Evolutionary conservation across 2,888 invertebrate genomes (phyloP).

Genomic region (Trichogramma evanescens): DNA sequence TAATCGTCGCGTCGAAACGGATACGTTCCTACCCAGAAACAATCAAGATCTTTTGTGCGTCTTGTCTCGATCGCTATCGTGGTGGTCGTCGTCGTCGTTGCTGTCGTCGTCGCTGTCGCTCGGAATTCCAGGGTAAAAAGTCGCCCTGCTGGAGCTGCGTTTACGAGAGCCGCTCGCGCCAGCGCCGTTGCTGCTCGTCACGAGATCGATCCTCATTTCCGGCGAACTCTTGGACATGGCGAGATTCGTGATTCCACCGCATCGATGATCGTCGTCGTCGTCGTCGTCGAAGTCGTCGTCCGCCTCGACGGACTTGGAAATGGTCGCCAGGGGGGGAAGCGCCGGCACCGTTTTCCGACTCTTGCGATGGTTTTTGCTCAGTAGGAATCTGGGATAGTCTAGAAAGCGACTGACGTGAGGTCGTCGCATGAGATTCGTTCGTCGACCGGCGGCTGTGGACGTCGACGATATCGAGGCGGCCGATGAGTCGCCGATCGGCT

Average conservation of each 20-base stretch:
- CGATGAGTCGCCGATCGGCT: conserved; percentile 8
- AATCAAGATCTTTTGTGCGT: conserved; percentile 10
- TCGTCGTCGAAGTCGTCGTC: too few relatives aligned
- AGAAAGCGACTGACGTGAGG: neutral
- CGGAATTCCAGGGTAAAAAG: too few relatives aligned
- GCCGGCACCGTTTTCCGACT: neutral
- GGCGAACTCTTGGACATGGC: conserved; percentile 20
- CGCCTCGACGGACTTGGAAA: neutral
- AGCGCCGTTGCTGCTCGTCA: neutral
- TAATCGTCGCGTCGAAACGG: too few relatives aligned
- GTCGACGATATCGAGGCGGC: conserved; percentile 15
- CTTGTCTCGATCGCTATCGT: neutral
- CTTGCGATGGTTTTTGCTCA: too few relatives aligned
- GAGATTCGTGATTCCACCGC: neutral
- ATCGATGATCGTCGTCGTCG: too few relatives aligned
- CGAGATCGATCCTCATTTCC: conserved; percentile 12
- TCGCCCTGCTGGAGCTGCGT: too few relatives aligned
- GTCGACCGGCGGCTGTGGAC: neutral
- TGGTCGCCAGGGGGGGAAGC: neutral
- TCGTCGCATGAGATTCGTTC: neutral
- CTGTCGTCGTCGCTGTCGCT: conserved; percentile 18
- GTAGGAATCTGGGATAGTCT: too few relatives aligned
- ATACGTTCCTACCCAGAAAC: neutral
- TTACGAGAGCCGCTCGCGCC: neutral
- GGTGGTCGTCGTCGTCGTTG: conserved; percentile 10